Percentiles rank a stretch among this genome's conserved stretches.
Conservation (phyloP, 2,888 invertebrate species). For the Luperina testacea region DNA sequence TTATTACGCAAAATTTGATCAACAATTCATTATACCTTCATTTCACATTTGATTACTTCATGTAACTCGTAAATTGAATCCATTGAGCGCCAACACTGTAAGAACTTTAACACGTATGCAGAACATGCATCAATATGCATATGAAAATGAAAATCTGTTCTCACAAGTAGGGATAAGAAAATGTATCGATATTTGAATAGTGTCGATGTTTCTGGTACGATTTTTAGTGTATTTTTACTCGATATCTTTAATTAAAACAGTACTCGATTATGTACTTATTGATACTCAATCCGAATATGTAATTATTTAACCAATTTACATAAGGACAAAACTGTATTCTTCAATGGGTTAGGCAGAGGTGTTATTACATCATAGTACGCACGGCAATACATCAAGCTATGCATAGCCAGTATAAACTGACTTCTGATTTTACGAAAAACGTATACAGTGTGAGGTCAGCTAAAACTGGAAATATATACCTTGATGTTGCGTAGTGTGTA, state of each 20-base stretch:
- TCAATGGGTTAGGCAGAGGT: background rate
- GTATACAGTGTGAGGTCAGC: no score
- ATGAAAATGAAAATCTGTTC: slow-evolving; percentile 82
- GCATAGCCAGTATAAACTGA: background rate
- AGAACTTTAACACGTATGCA: slow-evolving; percentile 72
- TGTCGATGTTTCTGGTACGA: background rate
- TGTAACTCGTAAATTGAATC: slow-evolving; percentile 63
- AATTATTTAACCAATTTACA: background rate
- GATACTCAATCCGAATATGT: background rate
- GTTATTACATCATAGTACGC: no score
- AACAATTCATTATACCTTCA: slow-evolving; percentile 44
- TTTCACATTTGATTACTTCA: slow-evolving; percentile 47
- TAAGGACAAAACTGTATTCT: background rate
- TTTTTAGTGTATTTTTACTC: background rate
- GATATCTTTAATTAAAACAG: background rate
- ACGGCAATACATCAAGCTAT: no score
- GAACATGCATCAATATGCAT: slow-evolving; percentile 79
- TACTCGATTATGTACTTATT: background rate
- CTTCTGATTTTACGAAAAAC: background rate
- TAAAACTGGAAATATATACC: no score
- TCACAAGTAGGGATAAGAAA: slow-evolving; percentile 19
- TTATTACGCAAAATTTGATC: slow-evolving; percentile 10
- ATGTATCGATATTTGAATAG: slow-evolving; percentile 14
- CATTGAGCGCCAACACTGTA: slow-evolving; percentile 59
- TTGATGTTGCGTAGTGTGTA: no score